Evolutionary conservation across 2,888 invertebrate genomes (phyloP).

Genomic region (Cheilosia vernalis): DNA sequence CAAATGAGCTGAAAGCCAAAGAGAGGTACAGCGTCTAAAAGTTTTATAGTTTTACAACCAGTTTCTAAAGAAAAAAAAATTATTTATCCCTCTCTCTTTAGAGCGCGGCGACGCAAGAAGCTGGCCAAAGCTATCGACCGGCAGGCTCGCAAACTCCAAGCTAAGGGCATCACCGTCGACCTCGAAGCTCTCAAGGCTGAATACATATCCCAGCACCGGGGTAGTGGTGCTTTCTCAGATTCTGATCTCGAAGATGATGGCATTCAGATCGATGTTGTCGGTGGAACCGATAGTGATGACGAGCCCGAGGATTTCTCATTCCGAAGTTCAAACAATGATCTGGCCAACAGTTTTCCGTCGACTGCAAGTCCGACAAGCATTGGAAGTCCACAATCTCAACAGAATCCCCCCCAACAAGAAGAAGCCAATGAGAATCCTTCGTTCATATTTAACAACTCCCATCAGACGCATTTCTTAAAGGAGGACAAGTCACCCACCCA

Average conservation of each 20-base stretch:
- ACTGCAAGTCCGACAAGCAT: constrained; percentile 77
- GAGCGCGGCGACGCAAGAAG: constrained; percentile 95
- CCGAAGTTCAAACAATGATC: constrained; percentile 80
- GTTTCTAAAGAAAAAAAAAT: not conserved
- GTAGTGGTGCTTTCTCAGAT: constrained; percentile 85
- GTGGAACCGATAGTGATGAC: constrained; percentile 90
- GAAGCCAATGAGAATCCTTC: constrained; percentile 78
- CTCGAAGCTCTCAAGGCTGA: constrained; percentile 92
- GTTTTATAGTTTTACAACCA: not conserved
- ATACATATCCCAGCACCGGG: constrained; percentile 91
- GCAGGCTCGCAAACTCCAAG: constrained; percentile 95
- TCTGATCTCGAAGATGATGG: constrained; percentile 88
- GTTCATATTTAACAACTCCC: constrained; percentile 43
- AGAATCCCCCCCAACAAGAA: constrained; percentile 82
- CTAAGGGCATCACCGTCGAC: constrained; percentile 95
- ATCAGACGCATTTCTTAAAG: constrained; percentile 53
- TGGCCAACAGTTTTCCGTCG: constrained; percentile 77
- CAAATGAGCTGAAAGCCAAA: constrained; percentile 92
- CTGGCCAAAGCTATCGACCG: constrained; percentile 95
- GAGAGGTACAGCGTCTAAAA: constrained; percentile 86
- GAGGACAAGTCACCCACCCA: constrained; percentile 74
- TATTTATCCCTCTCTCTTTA: constrained; percentile 78
- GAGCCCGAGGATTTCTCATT: constrained; percentile 85
- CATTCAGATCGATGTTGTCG: constrained; percentile 94
- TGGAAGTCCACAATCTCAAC: constrained; percentile 76